A percentile compares a stretch with the other conserved stretches of the same genome.
These are phyloP conservation scores for Octodon degus DNA, from an alignment of 2,113 vertebrate genomes.

Conservation along the genomic window DNA sequence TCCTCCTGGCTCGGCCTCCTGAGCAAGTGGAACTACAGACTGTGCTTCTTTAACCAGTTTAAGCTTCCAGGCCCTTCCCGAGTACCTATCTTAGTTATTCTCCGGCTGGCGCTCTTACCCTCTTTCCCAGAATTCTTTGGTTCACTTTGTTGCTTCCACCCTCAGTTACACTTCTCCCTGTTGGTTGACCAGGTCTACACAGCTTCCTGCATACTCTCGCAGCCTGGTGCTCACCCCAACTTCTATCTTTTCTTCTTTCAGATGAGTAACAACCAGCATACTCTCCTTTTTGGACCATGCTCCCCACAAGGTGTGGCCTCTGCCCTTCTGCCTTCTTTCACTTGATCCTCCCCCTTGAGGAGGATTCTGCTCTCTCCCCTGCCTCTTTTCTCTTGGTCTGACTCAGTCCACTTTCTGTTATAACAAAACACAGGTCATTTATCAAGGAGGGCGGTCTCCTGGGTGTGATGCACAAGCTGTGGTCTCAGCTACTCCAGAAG, in stretches of 20 bases:
- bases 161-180: background rate
- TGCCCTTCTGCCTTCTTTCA: background rate
- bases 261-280: rapidly evolving
- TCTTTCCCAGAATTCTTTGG: background rate
- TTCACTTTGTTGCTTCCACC: background rate
- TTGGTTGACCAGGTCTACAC: rapidly evolving
- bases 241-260: background rate
- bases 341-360: too few species aligned
- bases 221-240: background rate
- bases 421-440: background rate
- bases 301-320: rapidly evolving
- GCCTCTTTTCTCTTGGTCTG: background rate
- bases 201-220: rapidly evolving
- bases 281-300: too few species aligned
- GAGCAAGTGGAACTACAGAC: background rate
- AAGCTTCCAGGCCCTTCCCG: background rate
- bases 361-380: background rate
- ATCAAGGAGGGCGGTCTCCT: background rate
- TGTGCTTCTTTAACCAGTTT: background rate
- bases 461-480: background rate
- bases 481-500: background rate
- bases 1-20: background rate
- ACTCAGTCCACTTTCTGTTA: background rate
- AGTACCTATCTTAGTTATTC: background rate
- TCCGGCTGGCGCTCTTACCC: background rate